These are phyloP conservation scores for Oophaga pumilio DNA, from an alignment of 2,113 vertebrate species.

Conservation along the genomic window DNA sequence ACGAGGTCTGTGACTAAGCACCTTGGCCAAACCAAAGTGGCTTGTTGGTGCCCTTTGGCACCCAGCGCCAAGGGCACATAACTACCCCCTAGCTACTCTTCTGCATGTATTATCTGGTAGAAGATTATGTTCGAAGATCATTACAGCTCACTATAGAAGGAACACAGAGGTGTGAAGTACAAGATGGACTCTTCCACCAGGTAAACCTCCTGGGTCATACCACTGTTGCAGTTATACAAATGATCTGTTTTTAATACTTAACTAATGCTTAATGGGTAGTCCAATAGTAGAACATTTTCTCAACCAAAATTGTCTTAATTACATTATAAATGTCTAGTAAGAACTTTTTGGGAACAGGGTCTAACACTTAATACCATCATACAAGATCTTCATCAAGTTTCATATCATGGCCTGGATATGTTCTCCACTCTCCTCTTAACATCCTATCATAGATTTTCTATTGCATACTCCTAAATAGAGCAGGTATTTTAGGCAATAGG, in stretches of 20 bases:
- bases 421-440: not conserved
- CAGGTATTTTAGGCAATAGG: conserved; percentile 19
- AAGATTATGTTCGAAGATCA: not conserved
- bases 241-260: not conserved
- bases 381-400: not conserved
- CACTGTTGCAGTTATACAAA: not conserved
- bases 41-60: no score
- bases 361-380: not conserved
- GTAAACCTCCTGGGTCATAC: not conserved
- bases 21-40: no score
- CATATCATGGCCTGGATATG: not conserved
- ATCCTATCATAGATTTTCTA: not conserved
- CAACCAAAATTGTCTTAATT: not conserved
- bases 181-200: not conserved
- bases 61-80: no score
- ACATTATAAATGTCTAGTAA: not conserved
- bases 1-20: no score
- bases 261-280: not conserved
- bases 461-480: not conserved
- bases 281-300: not conserved
- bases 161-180: not conserved
- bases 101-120: not conserved
- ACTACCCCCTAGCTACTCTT: no score
- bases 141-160: not conserved
- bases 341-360: not conserved